These are phyloP conservation scores for Caenorhabditis becei DNA, from an alignment of 2,888 invertebrate genomes.

Conservation along the genomic window DNA sequence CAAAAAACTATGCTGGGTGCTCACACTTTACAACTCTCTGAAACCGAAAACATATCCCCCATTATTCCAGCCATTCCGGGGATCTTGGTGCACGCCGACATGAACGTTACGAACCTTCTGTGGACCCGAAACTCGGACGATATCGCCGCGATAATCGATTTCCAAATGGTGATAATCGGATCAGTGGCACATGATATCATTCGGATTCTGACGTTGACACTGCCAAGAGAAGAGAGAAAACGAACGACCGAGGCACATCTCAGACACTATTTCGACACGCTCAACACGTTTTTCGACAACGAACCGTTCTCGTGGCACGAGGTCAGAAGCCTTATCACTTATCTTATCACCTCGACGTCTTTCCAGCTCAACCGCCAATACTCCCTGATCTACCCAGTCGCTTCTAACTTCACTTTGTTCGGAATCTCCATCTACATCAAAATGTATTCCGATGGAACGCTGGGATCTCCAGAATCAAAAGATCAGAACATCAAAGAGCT, in stretches of 20 bases:
- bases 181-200: slow-evolving; percentile 43
- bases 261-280: slow-evolving; percentile 13
- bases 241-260: not conserved
- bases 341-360: no score
- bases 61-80: slow-evolving; percentile 30
- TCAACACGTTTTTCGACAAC: slow-evolving; percentile 14
- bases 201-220: slow-evolving; percentile 35
- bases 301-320: slow-evolving; percentile 31
- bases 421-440: slow-evolving; percentile 45
- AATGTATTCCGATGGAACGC: slow-evolving; percentile 45
- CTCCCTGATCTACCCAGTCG: slow-evolving; percentile 16
- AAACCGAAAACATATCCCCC: no score
- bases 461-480: slow-evolving; percentile 14
- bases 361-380: slow-evolving; percentile 26
- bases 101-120: slow-evolving; percentile 49
- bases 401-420: slow-evolving; percentile 46
- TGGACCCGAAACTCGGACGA: slow-evolving; percentile 32
- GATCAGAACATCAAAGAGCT: slow-evolving; percentile 21
- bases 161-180: slow-evolving; percentile 31
- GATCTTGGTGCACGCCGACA: slow-evolving; percentile 37
- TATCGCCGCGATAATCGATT: slow-evolving; percentile 52
- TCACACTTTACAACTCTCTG: no score
- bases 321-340: no score
- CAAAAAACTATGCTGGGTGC: no score
- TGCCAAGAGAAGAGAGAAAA: slow-evolving; percentile 12